Conservation (phyloP, 2,888 invertebrate genomes). For the Oscheius sp. region DNA sequence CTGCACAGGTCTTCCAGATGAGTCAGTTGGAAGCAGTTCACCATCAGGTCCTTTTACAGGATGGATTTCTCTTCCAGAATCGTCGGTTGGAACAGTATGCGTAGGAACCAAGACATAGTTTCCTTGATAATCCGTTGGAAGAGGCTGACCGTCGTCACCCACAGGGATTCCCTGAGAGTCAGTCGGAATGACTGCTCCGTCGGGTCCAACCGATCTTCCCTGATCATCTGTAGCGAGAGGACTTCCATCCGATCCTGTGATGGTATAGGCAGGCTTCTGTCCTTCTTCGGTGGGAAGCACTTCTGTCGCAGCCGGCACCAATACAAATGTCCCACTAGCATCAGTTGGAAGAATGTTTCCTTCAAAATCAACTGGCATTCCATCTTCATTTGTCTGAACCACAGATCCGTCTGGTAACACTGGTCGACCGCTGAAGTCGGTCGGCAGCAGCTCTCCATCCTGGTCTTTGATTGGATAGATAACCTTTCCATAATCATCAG, state of each 20-base stretch:
- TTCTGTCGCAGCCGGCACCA: conserved; percentile 21
- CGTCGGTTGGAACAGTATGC: conserved; percentile 42
- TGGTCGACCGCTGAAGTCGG: conserved; percentile 30
- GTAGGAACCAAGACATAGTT: conserved; percentile 28
- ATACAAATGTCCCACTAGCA: conserved; percentile 37
- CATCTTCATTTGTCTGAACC: conserved; percentile 31
- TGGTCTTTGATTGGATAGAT: conserved; percentile 29
- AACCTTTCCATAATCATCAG: conserved; percentile 36
- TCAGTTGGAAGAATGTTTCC: conserved; percentile 35
- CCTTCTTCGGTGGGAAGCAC: conserved; percentile 41
- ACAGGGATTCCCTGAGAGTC: conserved; percentile 34
- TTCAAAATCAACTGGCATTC: conserved; percentile 35
- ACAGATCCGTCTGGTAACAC: conserved; percentile 27
- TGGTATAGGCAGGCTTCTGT: conserved; percentile 34
- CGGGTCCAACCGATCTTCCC: conserved; percentile 55
- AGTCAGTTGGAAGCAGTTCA: conserved; percentile 38
- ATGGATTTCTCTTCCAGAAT: conserved; percentile 37
- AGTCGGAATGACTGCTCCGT: conserved; percentile 37
- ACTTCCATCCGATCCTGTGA: conserved; percentile 33
- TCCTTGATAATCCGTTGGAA: conserved; percentile 48
- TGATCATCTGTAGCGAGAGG: conserved; percentile 46
- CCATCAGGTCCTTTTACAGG: conserved; percentile 46
- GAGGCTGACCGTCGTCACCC: conserved; percentile 61
- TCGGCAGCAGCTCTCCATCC: conserved; percentile 43
- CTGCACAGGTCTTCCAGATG: conserved; percentile 33